phyloP scores from a whole-genome alignment of 92 coral and sea anemone genomes.

The Paramuricea clavata region DNA sequence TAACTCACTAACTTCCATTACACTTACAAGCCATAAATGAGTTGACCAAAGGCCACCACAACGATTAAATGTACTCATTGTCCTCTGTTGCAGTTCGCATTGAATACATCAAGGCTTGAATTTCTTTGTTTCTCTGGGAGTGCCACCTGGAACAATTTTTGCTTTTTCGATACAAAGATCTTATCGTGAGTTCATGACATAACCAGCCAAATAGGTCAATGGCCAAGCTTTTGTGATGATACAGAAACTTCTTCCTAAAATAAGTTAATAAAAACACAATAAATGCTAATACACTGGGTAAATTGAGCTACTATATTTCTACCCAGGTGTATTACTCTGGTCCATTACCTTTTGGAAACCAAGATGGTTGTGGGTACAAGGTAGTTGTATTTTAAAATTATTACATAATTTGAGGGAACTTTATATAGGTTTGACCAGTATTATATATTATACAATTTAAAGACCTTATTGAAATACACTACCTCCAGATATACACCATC shows the following conservation, averaged over 20 bases:
- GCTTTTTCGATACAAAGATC: slow-evolving; percentile 24
- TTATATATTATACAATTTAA: neutral
- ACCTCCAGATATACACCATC: neutral
- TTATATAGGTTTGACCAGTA: too few relatives aligned
- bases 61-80: slow-evolving; percentile 10
- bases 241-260: neutral
- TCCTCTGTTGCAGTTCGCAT: slow-evolving; percentile 12
- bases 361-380: too few relatives aligned
- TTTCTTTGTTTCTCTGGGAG: slow-evolving; percentile 22
- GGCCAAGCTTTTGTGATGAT: slow-evolving; percentile 16
- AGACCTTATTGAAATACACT: neutral
- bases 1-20: slow-evolving; percentile 12
- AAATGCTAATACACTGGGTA: too few relatives aligned
- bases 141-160: slow-evolving; percentile 20
- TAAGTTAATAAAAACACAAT: too few relatives aligned
- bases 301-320: too few relatives aligned
- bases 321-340: too few relatives aligned
- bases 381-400: too few relatives aligned
- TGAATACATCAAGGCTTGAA: slow-evolving; percentile 33
- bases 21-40: slow-evolving; percentile 18
- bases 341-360: too few relatives aligned
- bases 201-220: slow-evolving; percentile 22
- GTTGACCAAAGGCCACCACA: slow-evolving; percentile 49
- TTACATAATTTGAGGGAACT: too few relatives aligned
- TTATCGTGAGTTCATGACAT: too few relatives aligned